Evolutionary conservation across 2,888 invertebrate genomes (phyloP).

Genomic region (Pammene aurita): DNA sequence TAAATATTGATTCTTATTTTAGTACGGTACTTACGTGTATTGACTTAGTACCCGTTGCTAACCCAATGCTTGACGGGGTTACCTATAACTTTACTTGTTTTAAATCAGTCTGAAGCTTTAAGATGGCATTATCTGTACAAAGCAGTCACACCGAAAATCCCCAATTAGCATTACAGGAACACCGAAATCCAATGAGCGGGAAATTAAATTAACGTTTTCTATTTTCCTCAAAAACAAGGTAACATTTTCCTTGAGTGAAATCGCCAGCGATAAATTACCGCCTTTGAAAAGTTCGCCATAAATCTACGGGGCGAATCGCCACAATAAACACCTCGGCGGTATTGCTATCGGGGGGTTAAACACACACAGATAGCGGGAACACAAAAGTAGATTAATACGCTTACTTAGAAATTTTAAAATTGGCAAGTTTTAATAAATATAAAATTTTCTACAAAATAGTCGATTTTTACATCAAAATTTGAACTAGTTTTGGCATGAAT

Average conservation of each 20-base stretch:
- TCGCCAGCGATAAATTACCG: not conserved
- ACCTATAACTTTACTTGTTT: too few relatives aligned
- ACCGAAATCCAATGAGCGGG: not conserved
- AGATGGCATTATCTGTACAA: not conserved
- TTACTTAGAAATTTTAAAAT: not conserved
- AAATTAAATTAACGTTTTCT: conserved; percentile 5
- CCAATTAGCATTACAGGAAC: not conserved
- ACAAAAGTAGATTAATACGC: not conserved
- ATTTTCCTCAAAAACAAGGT: not conserved
- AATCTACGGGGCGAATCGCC: not conserved
- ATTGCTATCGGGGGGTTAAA: conserved; percentile 4
- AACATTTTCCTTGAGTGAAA: not conserved
- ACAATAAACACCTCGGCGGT: conserved; percentile 6
- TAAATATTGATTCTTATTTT: too few relatives aligned
- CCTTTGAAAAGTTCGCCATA: not conserved
- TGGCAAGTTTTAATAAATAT: too few relatives aligned
- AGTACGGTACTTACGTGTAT: too few relatives aligned
- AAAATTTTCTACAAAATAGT: too few relatives aligned
- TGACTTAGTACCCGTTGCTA: too few relatives aligned
- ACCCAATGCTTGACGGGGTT: too few relatives aligned
- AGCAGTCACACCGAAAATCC: not conserved
- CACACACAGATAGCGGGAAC: not conserved
- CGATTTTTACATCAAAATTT: too few relatives aligned
- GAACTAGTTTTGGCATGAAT: too few relatives aligned
- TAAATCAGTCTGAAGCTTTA: not conserved